These are phyloP conservation scores for Calcarius lapponicus DNA, from an alignment of 2,797 vertebrate species.

Conservation along the genomic window DNA sequence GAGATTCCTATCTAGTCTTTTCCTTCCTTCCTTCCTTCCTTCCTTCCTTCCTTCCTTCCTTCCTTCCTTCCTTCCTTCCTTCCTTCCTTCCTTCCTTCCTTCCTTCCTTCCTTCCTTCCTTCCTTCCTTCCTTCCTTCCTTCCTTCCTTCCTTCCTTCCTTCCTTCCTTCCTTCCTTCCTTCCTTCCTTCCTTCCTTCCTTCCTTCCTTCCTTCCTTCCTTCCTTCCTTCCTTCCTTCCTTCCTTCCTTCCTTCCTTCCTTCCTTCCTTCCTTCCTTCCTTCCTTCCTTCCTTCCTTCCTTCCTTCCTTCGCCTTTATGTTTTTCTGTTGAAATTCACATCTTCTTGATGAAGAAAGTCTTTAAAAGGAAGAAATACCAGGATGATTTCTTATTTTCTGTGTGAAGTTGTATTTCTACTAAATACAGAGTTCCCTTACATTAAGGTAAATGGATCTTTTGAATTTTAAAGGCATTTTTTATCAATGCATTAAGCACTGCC, in stretches of 20 bases:
- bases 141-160: not conserved
- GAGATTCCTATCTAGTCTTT: too few relatives aligned
- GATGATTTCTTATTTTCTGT: not conserved
- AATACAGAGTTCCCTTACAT: not conserved
- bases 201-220: not conserved
- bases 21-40: not conserved
- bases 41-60: not conserved
- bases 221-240: not conserved
- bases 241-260: not conserved
- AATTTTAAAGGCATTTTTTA: not conserved
- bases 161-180: not conserved
- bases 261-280: too few relatives aligned
- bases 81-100: not conserved
- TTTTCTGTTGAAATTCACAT: not conserved
- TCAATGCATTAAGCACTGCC: not conserved
- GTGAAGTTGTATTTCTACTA: not conserved
- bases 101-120: not conserved
- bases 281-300: not conserved
- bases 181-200: not conserved
- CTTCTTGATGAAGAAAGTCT: not conserved
- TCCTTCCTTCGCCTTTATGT: rapidly evolving
- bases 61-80: too few relatives aligned
- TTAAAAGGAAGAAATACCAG: not conserved
- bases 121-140: not conserved
- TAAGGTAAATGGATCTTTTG: not conserved